Base-by-base conservation (phyloP, 2,113 vertebrate genomes). In the Callaeas wilsoni region DNA sequence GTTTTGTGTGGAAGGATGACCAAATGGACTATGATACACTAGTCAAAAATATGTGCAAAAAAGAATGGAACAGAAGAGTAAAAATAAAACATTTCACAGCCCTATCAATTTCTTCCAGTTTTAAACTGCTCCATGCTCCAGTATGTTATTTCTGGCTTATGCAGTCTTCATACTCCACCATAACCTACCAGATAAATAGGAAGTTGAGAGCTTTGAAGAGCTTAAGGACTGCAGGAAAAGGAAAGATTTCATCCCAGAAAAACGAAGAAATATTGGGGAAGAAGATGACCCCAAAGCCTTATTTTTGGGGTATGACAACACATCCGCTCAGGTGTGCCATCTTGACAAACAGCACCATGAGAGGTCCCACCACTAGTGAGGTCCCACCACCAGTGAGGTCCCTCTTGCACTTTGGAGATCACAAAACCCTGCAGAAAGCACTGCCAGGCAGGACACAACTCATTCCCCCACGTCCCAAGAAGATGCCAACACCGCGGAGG, bases 61-160 rank as follows among this genome's bases (percentile, higher is more conserved):
- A 78, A 90, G 85, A 88, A 84, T 16, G n/a, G 87, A 93, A 86
- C n/a, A 63, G 68, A 90, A 89, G 30, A 44, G 47, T 77, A 88
- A 94, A 89, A 96, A 86, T 76, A 93, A 57, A 87, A 56, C 57
- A 32, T 35, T 63, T 53, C 73, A 74, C 59, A 87, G 73, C 59
- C 60, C 55, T 92, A 92, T 74, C 55, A 13, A 74, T 50, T 93
- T 87, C 65, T 87, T 53, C 37, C 53, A 47, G 65, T 47, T 35
- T 88, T 76, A 93, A 88, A 77, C 6, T 59, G 12, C 47, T 89
- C 55, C 53, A 35, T 3, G 10, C 53, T 77, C 91, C 82, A 77
- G n/a, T 35, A 39, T 86, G 70, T 92, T 92, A 92, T 90, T 95
- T 91, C 83, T 90, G 93, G 67, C 60, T 88, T 63, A 81, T 18